phyloP scores from a whole-genome alignment of 1,140 invertebrate genomes.

The Lysiphlebus fabarum region DNA sequence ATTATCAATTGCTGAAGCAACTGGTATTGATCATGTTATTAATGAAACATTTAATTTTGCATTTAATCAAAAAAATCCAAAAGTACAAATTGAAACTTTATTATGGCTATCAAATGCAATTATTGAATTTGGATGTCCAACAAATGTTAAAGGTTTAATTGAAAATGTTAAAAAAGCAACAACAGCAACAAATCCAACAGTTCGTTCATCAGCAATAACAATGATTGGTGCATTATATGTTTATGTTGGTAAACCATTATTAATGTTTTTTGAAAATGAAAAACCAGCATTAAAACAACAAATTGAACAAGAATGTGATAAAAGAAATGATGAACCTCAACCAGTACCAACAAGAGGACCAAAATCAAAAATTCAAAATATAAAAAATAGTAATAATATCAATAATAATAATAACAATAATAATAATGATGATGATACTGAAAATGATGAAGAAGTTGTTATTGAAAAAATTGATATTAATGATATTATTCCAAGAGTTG shows the following conservation, averaged over 20 bases:
- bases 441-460: constrained; percentile 54
- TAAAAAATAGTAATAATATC: constrained; percentile 26
- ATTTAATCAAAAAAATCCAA: constrained; percentile 87
- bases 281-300: constrained; percentile 81
- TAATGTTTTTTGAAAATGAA: constrained; percentile 81
- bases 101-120: constrained; percentile 75
- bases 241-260: constrained; percentile 73
- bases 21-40: constrained; percentile 72
- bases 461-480: constrained; percentile 58
- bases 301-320: constrained; percentile 85
- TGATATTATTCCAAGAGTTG: constrained; percentile 71
- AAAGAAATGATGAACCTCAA: constrained; percentile 68
- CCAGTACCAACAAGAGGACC: constrained; percentile 68
- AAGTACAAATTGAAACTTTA: constrained; percentile 82
- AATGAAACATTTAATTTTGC: constrained; percentile 69
- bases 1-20: constrained; percentile 73
- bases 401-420: constrained; percentile 28
- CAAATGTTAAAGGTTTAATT: constrained; percentile 77
- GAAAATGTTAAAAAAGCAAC: constrained; percentile 81
- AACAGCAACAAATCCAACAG: constrained; percentile 77
- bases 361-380: constrained; percentile 39
- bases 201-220: constrained; percentile 71
- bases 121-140: constrained; percentile 79
- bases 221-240: constrained; percentile 72
- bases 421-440: constrained; percentile 57